Base-by-base conservation (phyloP, 2,888 invertebrate genomes). In the Sinopyrophorus schimmeli region DNA sequence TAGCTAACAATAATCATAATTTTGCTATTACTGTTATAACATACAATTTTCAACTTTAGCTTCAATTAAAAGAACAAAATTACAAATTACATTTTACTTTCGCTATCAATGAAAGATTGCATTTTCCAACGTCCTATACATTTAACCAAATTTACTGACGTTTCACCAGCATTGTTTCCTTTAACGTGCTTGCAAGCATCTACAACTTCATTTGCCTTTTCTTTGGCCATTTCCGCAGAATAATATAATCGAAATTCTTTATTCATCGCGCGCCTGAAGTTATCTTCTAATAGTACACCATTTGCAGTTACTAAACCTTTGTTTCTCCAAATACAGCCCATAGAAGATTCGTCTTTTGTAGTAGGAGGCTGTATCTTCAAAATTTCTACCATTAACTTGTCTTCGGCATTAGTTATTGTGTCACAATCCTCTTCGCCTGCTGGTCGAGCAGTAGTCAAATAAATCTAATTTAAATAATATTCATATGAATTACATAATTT, bases 291-390 rank as follows among this genome's bases (percentile, higher is more conserved):
- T 16, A 46, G 5, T 5, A 16, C 11, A 9, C 46, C 46, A 6
- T 38, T 2, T 9, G 30, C 38, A 23, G 16, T 30, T 23, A 46
- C 30, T 16, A 46, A 23, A 5, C 46, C 46, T 18, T 38, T 30
- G 1, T 46, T 38, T 37, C 38, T 23, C 37, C 37, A 46, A 14
- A 38, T 5, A 31, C 46, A 46, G 5, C 38, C 46, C 18, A 46
- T 12, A 6, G n/a, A 12, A 6, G 21, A 18, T 16, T 38, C 31
- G 12, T 41, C 23, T 24, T 41, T 24, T 5, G 30, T 17, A 7
- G 16, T 3, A 3, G 23, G 23, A 12, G 41, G 21, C 4, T 23
- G 7, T 3, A 24, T 15, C 6, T 32, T 32, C 16, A 41, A 11
- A 9, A 41, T 9, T 32, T 32, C 41, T 5, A 21, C 12, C 16